Evolutionary conservation across 2,797 vertebrate genomes (phyloP), one percentile per base, ranked within the genome.

Genomic region (Acanthurus leucopareius): DNA sequence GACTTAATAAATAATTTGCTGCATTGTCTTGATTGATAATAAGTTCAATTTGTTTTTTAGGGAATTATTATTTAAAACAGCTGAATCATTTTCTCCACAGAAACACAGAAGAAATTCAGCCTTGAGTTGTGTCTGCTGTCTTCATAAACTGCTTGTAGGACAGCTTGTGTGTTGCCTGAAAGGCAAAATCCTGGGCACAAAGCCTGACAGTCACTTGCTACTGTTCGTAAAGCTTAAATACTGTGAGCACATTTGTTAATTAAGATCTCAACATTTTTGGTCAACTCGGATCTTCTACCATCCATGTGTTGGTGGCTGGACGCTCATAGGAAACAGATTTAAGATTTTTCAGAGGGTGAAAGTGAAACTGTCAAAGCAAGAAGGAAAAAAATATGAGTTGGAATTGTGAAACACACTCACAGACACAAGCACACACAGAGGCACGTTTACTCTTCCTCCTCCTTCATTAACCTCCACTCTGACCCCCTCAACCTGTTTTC

Each of bases 381-480:
- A 2, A 22, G 15, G 69, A 42, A 25, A 62, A 67, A 76, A 49
- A 48, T 25, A 42, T 20, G 42, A 10, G 25, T 49, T 73, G 59
- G 40, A 69, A 49, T 56, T 62, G 65, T 38, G 42, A 60, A 6
- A 11, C 52, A 65, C 42, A 32, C 10, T 11, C 32, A 38, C 14
- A 49, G 9, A 76, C 58, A 64, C 51, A 58, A 1, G 69, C 2
- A 65, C 58, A 72, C 51, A 71, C 42, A 16, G n/a, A 49, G 9
- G 56, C 25, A 65, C 44, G 19, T 59, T 60, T n/a, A 42, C 54
- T 67, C 60, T 53, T 44, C 28, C 28, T 28, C 38, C n/a, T 73
- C 32, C 11, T 61, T 79, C 58, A 84, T 73, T 69, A 83, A 84
- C 63, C 71, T 64, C 22, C 7, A 51, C 40, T 66, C 48, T 70